A percentile compares a stretch with the other conserved stretches of the same genome.
Evolutionary conservation across 2,113 vertebrate genomes (phyloP).

Genomic region (Syngnathoides biaculeatus): DNA sequence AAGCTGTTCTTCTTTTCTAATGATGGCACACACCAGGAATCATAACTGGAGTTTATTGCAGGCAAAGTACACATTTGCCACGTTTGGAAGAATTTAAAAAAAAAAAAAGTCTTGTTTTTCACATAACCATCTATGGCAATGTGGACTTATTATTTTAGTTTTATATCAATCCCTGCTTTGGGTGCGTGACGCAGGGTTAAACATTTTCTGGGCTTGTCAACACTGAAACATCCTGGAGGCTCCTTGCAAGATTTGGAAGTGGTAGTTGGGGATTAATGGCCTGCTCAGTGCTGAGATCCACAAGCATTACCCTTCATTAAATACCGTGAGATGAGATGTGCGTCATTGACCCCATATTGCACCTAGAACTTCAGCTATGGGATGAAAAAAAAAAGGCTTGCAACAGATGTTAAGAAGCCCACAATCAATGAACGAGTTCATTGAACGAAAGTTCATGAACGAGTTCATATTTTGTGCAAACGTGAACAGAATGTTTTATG

Average conservation of each 20-base stretch:
- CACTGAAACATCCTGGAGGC: background rate
- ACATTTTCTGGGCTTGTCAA: background rate
- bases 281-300: constrained; percentile 2
- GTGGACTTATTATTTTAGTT: background rate
- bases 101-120: background rate
- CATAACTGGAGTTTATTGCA: background rate
- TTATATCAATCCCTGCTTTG: background rate
- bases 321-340: background rate
- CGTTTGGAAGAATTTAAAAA: background rate
- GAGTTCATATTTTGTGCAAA: too few relatives aligned
- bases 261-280: constrained; percentile 5
- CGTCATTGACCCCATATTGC: constrained; percentile 2
- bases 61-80: background rate
- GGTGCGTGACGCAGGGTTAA: background rate
- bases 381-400: background rate
- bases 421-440: too few relatives aligned
- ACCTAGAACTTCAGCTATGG: background rate
- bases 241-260: background rate
- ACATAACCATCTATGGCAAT: background rate
- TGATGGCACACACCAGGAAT: background rate
- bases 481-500: too few relatives aligned
- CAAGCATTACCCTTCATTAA: constrained; percentile 2
- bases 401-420: background rate
- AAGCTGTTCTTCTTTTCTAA: background rate
- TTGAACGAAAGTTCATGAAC: too few relatives aligned